Evolutionary conservation across 2,888 invertebrate genomes (phyloP).

Genomic region (Carterocephalus palaemon): DNA sequence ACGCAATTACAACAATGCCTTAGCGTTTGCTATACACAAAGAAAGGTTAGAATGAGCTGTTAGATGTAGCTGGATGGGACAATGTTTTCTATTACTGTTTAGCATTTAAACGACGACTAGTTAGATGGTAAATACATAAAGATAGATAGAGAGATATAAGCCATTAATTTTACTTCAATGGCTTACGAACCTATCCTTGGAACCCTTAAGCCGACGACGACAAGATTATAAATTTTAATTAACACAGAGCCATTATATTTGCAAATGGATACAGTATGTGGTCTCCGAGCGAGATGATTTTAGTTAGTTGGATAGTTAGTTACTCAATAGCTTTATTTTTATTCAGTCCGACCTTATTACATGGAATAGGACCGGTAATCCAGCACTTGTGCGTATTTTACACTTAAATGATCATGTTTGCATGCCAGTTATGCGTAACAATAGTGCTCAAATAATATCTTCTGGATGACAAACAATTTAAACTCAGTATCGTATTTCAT

Average conservation of each 20-base stretch:
- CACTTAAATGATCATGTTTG: slow-evolving; percentile 12
- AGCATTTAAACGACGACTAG: slow-evolving; percentile 17
- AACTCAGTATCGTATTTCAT: no score
- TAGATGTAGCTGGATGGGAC: no score
- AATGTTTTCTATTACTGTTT: slow-evolving; percentile 3
- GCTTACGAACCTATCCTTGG: no score
- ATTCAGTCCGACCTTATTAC: slow-evolving; percentile 4
- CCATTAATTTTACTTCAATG: slow-evolving; percentile 13
- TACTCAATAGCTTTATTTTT: slow-evolving; percentile 17
- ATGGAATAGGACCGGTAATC: slow-evolving; percentile 10
- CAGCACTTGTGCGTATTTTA: background rate
- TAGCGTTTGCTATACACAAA: no score
- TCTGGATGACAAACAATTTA: no score
- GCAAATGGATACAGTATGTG: slow-evolving; percentile 10
- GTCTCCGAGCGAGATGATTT: slow-evolving; percentile 7
- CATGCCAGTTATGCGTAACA: no score
- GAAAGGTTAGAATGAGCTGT: no score
- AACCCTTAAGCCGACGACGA: background rate
- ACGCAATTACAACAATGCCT: no score
- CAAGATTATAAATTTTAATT: slow-evolving; percentile 31
- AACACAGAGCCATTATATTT: slow-evolving; percentile 23
- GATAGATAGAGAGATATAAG: slow-evolving; percentile 12
- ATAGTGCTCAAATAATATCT: no score
- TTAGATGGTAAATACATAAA: slow-evolving; percentile 1
- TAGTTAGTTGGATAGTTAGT: slow-evolving; percentile 8